Conservation (phyloP, 1,140 invertebrate genomes). For the Temnothorax nylanderi region DNA sequence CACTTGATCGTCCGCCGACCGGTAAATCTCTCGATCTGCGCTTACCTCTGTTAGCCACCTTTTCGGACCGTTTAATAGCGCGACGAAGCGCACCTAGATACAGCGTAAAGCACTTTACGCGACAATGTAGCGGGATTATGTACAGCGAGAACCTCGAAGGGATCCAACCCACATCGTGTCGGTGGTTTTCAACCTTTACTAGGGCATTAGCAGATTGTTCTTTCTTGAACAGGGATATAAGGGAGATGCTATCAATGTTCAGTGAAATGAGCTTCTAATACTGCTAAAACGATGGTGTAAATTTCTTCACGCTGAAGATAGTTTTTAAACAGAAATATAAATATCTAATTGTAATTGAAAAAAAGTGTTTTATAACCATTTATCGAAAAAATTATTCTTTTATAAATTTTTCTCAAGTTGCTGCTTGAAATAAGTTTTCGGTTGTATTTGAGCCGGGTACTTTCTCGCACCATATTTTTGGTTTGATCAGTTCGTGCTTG, state of each 20-base stretch:
- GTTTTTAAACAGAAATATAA: neutral
- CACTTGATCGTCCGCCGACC: slow-evolving; percentile 56
- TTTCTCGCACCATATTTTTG: too few relatives aligned
- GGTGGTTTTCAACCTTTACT: slow-evolving; percentile 57
- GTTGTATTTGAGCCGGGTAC: too few relatives aligned
- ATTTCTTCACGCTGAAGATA: neutral
- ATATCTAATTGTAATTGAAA: neutral
- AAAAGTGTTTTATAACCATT: neutral
- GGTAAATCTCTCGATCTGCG: slow-evolving; percentile 72
- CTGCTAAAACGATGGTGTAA: neutral
- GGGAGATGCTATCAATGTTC: neutral
- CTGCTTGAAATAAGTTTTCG: neutral
- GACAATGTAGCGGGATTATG: slow-evolving; percentile 60
- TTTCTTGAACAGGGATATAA: slow-evolving; percentile 24
- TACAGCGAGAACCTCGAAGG: slow-evolving; percentile 50
- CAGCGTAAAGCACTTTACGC: slow-evolving; percentile 54
- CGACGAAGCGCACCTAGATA: slow-evolving; percentile 39
- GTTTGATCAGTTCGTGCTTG: too few relatives aligned
- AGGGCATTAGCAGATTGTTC: slow-evolving; percentile 37
- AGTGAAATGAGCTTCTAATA: neutral
- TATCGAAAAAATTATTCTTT: neutral
- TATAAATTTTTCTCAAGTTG: neutral
- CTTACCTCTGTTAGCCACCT: neutral
- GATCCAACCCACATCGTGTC: slow-evolving; percentile 24
- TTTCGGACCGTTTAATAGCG: slow-evolving; percentile 58